A percentile compares a stretch with the other conserved stretches of the same genome.
Conservation (phyloP, 2,113 vertebrate species). For the Vulpes vulpes region DNA sequence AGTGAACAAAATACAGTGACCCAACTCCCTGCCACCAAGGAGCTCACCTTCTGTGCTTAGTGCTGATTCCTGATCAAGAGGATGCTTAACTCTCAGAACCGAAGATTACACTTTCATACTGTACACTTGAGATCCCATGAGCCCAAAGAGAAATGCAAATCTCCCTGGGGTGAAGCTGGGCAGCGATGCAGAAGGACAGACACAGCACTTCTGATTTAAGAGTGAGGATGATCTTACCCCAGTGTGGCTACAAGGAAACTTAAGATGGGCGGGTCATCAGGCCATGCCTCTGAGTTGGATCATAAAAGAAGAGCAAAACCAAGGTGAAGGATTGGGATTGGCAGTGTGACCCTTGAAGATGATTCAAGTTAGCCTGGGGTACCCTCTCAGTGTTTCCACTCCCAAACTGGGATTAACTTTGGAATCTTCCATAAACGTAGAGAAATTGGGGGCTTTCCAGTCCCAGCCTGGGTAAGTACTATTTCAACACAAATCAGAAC, state of each 20-base stretch:
- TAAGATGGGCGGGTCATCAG: conserved; percentile 65
- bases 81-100: neutral
- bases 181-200: neutral
- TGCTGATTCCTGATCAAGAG: neutral
- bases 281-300: conserved; percentile 48
- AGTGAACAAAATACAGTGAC: neutral
- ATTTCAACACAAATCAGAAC: conserved; percentile 46
- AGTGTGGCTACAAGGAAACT: conserved; percentile 39
- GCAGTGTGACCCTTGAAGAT: conserved; percentile 48
- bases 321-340: conserved; percentile 60
- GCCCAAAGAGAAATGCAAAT: neutral
- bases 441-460: conserved; percentile 71
- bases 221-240: conserved; percentile 26
- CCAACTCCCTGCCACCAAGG: neutral
- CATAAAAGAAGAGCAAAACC: conserved; percentile 57
- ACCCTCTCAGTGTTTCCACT: conserved; percentile 74
- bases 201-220: conserved; percentile 29
- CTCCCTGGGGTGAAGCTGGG: neutral
- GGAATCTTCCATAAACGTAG: conserved; percentile 73
- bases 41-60: neutral
- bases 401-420: conserved; percentile 61
- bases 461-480: conserved; percentile 36
- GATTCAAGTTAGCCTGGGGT: conserved; percentile 78
- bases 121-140: neutral
- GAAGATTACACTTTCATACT: neutral